These are phyloP conservation scores for Dissostichus mawsoni DNA, from an alignment of 2,113 vertebrate species.

Conservation along the genomic window DNA sequence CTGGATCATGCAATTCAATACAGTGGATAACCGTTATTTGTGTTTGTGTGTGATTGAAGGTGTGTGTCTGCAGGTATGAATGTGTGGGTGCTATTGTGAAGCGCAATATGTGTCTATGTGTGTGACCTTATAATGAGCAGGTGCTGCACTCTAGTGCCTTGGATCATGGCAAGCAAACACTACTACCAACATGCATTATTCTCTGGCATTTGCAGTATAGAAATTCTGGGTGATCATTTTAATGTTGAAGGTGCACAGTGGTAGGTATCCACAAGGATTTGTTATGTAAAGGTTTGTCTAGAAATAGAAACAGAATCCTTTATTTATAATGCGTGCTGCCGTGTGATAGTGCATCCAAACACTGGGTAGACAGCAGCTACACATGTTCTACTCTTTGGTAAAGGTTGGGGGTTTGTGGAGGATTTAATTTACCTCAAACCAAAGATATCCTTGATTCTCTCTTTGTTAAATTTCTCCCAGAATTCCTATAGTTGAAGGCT, in stretches of 20 bases:
- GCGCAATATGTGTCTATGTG: constrained; percentile 26
- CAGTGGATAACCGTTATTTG: constrained; percentile 55
- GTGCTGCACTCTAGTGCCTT: constrained; percentile 62
- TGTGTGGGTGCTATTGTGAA: constrained; percentile 12
- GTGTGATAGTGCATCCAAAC: constrained; percentile 34
- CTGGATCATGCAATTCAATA: constrained; percentile 78
- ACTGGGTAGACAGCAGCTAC: constrained; percentile 47
- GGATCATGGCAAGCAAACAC: constrained; percentile 79
- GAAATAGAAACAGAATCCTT: constrained; percentile 56
- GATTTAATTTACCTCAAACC: constrained; percentile 39
- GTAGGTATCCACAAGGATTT: constrained; percentile 28
- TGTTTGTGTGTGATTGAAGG: constrained; percentile 41
- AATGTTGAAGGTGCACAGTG: neutral
- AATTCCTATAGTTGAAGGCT: constrained; percentile 82
- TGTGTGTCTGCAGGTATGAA: constrained; percentile 23
- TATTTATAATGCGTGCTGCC: constrained; percentile 55
- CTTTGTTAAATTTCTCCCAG: constrained; percentile 74
- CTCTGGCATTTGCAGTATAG: constrained; percentile 82
- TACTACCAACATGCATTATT: constrained; percentile 83
- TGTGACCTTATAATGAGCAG: constrained; percentile 41
- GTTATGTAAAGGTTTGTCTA: constrained; percentile 39
- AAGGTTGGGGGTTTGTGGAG: constrained; percentile 37
- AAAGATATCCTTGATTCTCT: constrained; percentile 13
- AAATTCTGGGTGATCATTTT: constrained; percentile 83
- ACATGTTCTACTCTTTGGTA: constrained; percentile 31